Evolutionary conservation across 2,888 invertebrate species (phyloP), one percentile per base, ranked within the genome.

Genomic region (Leptothorax acervorum): DNA sequence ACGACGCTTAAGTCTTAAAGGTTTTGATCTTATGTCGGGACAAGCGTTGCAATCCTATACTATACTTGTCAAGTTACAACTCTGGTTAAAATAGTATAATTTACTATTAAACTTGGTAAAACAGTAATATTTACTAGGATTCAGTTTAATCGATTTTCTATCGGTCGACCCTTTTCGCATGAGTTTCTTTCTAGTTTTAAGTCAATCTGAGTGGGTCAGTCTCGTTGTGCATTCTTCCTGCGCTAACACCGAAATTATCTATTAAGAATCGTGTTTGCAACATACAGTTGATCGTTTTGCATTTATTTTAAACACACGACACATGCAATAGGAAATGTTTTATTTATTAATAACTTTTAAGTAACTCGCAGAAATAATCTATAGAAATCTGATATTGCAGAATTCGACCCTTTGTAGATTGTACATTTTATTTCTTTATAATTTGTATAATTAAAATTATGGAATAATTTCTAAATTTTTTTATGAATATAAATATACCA

Each of bases 111-210:
- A 23, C 23, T 23, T 23, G 23, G 23, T 23, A 35, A 5, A 5
- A 88, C 82, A 91, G 91, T 91, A 91, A 92, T 92, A 91, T 89
- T 89, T 85, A 87, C 90, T 81, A 82, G 86, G 85, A 91, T 92
- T 89, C 86, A 87, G 89, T 91, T 90, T 90, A 66, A 79, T 91
- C 90, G 86, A 91, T 73, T 12, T 53, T 91, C 89, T 84, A 86
- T 84, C 82, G 62, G 74, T 73, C 82, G 85, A 84, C 74, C 83
- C 23, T 74, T 75, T 63, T 78, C 66, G 48, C 82, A 82, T 71
- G 66, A 86, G 55, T 74, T 86, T 82, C 68, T 82, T 55, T 81
- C 83, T 86, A 86, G 83, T 83, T 51, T 82, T 65, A 85, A 76
- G 73, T 85, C 85, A 86, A 71, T 75, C 73, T 84, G 74, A 88